Base-by-base conservation (phyloP, 1,140 invertebrate genomes). In the Tyrophagus putrescentiae region DNA sequence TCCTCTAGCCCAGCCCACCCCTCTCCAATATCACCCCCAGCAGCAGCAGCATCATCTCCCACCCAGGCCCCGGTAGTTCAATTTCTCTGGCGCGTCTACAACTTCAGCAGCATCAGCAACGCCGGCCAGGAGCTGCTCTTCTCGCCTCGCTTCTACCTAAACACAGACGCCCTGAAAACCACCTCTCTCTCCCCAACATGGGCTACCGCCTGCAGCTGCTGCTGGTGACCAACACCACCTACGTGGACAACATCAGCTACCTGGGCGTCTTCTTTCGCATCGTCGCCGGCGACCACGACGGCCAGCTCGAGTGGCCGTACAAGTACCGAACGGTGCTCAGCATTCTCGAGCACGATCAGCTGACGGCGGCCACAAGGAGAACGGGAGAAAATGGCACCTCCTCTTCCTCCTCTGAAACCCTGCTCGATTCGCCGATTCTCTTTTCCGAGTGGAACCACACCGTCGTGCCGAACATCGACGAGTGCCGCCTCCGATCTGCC, bases 261-360 rank as follows among this genome's bases (percentile, higher is more conserved):
- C 9, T 64, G n/a, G 65, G 65, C 1, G 41, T 64, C 1, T 66
- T 62, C 54, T 63, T 66, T 32, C 21, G 57, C 1, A 29, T 66
- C 1, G 52, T 64, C 1, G 39, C 62, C 7, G 63, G 65, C n/a
- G 31, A 59, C 1, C 64, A 60, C 41, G 65, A 66, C 18, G 28
- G 59, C 5, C 28, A 27, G 1, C n/a, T 64, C 3, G 60, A 64
- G 39, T 66, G 63, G 63, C 65, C 65, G 3, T 66, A 61, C 23
- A 62, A 63, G 16, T 59, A 52, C 21, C 50, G 52, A 0, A 18
- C 63, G 16, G 58, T 62, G 29, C 28, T 66, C 1, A 60, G 61
- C 9, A 23, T 64, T 7, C 18, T 66, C 7, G 45, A 59, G n/a
- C 48, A 57, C 13, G 31, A 34, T 5, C 31, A 41, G 7, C 29